These are phyloP conservation scores for Himalopsyche japonica DNA, from an alignment of 2,888 invertebrate genomes.

Conservation along the genomic window DNA sequence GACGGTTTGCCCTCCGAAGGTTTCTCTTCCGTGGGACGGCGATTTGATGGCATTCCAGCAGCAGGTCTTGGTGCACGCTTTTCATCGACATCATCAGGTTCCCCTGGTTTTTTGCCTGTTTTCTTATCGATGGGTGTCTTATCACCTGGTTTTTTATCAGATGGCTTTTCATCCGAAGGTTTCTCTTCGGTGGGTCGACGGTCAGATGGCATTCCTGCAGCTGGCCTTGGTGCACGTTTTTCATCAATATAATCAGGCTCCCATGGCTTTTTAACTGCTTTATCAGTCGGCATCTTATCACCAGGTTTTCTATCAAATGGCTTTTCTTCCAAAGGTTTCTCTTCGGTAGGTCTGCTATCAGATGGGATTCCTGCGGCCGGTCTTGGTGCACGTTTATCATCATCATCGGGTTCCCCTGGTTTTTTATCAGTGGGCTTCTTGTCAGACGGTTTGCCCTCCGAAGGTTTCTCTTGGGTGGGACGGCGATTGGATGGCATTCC, in stretches of 20 bases:
- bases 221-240: constrained; percentile 20
- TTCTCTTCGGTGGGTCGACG: constrained; percentile 12
- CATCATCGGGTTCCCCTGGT: constrained; percentile 11
- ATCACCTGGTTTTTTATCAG: constrained; percentile 30
- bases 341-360: constrained; percentile 11
- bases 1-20: constrained; percentile 9
- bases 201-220: too few relatives aligned
- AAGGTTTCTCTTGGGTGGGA: not conserved
- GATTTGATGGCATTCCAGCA: not conserved
- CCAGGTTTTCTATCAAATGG: not conserved
- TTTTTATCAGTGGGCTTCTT: too few relatives aligned
- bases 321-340: constrained; percentile 19
- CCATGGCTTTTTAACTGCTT: constrained; percentile 14
- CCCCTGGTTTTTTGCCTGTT: constrained; percentile 1
- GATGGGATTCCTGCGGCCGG: not conserved
- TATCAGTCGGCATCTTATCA: constrained; percentile 13
- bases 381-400: not conserved
- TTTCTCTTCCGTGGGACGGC: not conserved
- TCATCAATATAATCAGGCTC: not conserved
- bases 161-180: constrained; percentile 7
- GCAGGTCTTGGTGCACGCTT: not conserved
- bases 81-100: constrained; percentile 14
- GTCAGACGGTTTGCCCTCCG: constrained; percentile 1
- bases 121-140: constrained; percentile 21
- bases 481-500: not conserved